A percentile compares a stretch with the other conserved stretches of the same genome.
phyloP scores from a whole-genome alignment of 2,113 vertebrate genomes.

The Prunella himalayana region DNA sequence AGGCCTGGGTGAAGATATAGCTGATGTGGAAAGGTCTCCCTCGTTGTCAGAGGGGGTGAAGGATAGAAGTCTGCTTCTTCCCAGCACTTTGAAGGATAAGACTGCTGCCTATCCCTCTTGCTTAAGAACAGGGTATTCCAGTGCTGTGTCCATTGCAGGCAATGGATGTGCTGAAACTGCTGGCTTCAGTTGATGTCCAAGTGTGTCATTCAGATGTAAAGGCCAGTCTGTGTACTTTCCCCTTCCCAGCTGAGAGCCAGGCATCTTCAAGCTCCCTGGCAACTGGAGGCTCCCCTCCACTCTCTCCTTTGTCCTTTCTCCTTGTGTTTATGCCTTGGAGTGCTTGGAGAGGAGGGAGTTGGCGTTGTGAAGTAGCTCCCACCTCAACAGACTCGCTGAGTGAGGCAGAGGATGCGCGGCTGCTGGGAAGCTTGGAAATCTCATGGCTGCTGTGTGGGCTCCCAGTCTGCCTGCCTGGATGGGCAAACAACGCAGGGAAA shows the following conservation, averaged over 20 bases:
- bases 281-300: background rate
- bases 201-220: slow-evolving; percentile 1
- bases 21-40: background rate
- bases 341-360: background rate
- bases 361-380: background rate
- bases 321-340: background rate
- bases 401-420: background rate
- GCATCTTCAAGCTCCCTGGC: background rate
- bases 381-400: background rate
- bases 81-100: slow-evolving; percentile 41
- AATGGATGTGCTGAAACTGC: slow-evolving; percentile 40
- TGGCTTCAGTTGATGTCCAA: background rate
- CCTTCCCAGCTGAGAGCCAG: slow-evolving; percentile 4
- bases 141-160: slow-evolving; percentile 62
- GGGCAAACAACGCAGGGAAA: background rate
- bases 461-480: background rate
- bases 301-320: background rate
- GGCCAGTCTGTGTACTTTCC: slow-evolving; percentile 17
- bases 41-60: background rate
- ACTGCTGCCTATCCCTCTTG: background rate
- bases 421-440: background rate
- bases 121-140: slow-evolving; percentile 20
- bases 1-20: background rate
- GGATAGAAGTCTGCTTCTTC: slow-evolving; percentile 9
- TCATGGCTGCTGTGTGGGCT: background rate